A percentile compares a stretch with the other conserved stretches of the same genome.
Conservation (phyloP, 2,113 vertebrate species). For the Colistium nudipinnis region DNA sequence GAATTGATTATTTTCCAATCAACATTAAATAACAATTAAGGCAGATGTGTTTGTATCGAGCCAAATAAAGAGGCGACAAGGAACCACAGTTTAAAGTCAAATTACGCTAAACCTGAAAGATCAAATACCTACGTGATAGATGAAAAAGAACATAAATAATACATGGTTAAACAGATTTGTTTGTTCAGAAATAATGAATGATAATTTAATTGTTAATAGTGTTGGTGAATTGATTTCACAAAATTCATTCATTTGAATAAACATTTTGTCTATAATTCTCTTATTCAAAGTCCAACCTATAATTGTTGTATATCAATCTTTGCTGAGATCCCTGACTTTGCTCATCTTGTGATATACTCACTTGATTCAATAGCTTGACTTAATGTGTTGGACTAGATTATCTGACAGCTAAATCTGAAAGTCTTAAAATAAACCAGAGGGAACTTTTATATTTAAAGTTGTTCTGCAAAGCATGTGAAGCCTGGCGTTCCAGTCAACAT, state of each 20-base stretch:
- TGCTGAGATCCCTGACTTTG: background rate
- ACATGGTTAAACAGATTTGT: background rate
- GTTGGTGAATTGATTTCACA: too few species aligned
- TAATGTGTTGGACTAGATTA: background rate
- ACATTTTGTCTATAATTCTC: background rate
- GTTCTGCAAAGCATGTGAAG: too few species aligned
- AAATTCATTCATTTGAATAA: too few species aligned
- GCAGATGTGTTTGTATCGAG: slow-evolving; percentile 36
- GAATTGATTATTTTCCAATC: slow-evolving; percentile 56
- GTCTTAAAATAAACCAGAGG: background rate
- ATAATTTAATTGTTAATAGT: background rate
- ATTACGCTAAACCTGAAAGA: slow-evolving; percentile 4
- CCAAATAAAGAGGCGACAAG: slow-evolving; percentile 7
- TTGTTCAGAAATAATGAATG: background rate
- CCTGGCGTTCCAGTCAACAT: too few species aligned
- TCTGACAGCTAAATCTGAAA: slow-evolving; percentile 12
- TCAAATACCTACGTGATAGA: background rate
- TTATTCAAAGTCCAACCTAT: background rate
- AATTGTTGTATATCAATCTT: background rate
- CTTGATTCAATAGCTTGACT: background rate
- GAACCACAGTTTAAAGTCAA: slow-evolving; percentile 12
- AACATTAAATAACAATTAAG: slow-evolving; percentile 56
- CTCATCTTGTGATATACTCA: background rate
- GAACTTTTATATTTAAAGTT: too few species aligned
- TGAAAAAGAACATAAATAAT: background rate